Base-by-base conservation (phyloP, 2,888 invertebrate species). In the Embidobia sp. region DNA sequence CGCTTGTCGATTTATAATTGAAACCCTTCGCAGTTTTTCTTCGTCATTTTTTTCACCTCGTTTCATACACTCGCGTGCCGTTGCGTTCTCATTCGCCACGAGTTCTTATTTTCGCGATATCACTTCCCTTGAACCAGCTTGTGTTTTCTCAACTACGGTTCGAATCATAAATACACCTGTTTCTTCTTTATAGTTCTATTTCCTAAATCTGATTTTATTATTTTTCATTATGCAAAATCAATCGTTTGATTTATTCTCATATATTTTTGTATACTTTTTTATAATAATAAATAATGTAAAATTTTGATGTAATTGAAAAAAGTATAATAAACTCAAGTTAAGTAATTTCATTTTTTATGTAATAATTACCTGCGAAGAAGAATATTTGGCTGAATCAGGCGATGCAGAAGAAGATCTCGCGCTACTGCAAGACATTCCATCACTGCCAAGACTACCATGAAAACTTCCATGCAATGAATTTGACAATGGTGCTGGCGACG, bases 391-490 rank as follows among this genome's bases (percentile, higher is more conserved):
- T 7, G 89, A 89, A 69, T 89, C 89, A 1, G 89, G 89, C 6
- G 89, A 89, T 0, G 89, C 89, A 11, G 89, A 89, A 8, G 88
- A 89, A 4, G 89, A 89, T 79, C 89, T 88, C 31, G 89, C 89
- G 61, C 89, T 89, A 77, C 89, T 88, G 78, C 86, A 89, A 44
- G 89, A 89, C 89, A 89, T 89, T 48, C 89, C 89, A 83, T 89
- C 89, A 78, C 89, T 89, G 51, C 89, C 89, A 57, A 89, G 85
- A 76, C 89, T 89, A 37, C 89, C 87, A 72, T 89, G 89, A 72
- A 89, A 89, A 79, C 89, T 89, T 44, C 88, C 88, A 67, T 89
- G 88, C 51, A 89, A 83, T 55, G 89, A 89, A 82, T 82, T 86
- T n/a, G 88, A 87, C 79, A 88, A 70, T 26, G 83, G 84, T 74